A percentile compares a stretch with the other conserved stretches of the same genome.
Evolutionary conservation across 1,140 invertebrate genomes (phyloP).

Genomic region (Trichomalopsis sarcophagae): DNA sequence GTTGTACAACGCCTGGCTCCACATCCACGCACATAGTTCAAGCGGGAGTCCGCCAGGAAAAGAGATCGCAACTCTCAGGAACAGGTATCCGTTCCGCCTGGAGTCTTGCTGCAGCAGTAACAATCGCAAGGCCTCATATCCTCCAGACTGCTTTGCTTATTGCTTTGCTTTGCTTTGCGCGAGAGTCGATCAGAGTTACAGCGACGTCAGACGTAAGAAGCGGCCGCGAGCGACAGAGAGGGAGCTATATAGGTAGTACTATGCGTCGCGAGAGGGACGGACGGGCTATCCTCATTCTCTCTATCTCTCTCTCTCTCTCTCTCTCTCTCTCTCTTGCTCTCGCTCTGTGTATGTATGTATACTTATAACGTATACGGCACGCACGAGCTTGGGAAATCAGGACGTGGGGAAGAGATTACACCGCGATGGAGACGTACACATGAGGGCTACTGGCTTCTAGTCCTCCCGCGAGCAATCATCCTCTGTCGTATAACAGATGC

Average conservation of each 20-base stretch:
- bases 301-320: neutral
- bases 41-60: neutral
- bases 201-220: conserved; percentile 40
- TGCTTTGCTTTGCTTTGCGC: neutral
- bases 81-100: neutral
- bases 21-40: neutral
- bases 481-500: neutral
- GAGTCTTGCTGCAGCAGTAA: neutral
- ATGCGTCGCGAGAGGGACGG: neutral
- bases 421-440: too few species aligned
- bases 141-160: neutral
- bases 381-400: neutral
- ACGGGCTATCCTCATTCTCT: neutral
- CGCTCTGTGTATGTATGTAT: too few species aligned
- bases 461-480: neutral
- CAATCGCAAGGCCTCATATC: neutral
- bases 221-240: conserved; percentile 11
- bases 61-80: neutral
- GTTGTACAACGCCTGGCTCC: neutral
- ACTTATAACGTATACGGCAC: neutral
- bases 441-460: neutral
- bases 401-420: neutral
- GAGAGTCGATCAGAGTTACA: neutral
- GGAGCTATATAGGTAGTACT: neutral
- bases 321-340: neutral